Evolutionary conservation across 1,140 invertebrate genomes (phyloP), one percentile per base, ranked within the genome.

Genomic region (Drosophila takahashii): DNA sequence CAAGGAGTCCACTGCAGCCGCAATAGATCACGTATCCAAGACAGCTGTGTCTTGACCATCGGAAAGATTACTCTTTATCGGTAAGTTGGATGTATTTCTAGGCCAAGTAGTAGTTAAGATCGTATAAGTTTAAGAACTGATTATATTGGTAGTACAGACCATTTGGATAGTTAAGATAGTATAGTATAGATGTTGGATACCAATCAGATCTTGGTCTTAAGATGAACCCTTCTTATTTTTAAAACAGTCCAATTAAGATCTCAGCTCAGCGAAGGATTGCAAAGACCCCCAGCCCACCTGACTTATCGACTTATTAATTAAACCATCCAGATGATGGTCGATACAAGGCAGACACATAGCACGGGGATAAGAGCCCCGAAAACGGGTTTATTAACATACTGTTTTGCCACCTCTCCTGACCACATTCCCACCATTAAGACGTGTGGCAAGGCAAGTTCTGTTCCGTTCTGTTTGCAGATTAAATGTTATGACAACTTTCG

Each of bases 401-500:
- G 34, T 34, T 67, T 65, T 51, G 64, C 52, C 64, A 67, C 60
- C 64, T 65, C 65, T 42, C 13, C 26, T 18, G 27, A 4, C 29
- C 45, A 51, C 44, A 62, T 37, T 36, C 42, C 26, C 45, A 65
- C 36, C 48, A 51, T 47, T 64, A 37, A 64, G 26, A 2, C 34
- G 10, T 18, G 6, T 27, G 26, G 29, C 41, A 65, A 61, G 22
- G 26, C 37, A 26, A 15, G 15, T 15, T 6, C 45, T 0, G 16
- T 32, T 16, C 18, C 29, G 1, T 5, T n/a, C 18, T 29, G 15
- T 3, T 15, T 4, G 9, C 32, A 42, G 42, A 47, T 69, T 37
- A 32, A 70, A 50, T 70, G 48, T 70, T 70, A 70, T 70, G 67
- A 70, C 67, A 69, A 70, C 64, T 70, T 37, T 70, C 50, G 51